Evolutionary conservation across 2,113 vertebrate species (phyloP).

Genomic region (Axis porcinus): DNA sequence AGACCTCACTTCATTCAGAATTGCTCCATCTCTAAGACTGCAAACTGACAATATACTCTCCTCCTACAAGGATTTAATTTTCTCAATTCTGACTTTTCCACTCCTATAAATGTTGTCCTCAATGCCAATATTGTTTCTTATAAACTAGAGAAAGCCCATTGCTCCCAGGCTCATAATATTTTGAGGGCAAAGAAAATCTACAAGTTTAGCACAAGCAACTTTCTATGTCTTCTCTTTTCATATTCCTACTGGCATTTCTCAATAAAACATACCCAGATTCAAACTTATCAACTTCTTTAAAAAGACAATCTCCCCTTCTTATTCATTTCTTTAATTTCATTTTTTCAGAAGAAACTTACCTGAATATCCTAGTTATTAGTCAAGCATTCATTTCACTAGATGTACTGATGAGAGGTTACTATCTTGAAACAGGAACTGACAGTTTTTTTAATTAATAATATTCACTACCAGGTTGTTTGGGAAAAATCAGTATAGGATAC

Average conservation of each 20-base stretch:
- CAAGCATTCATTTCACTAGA: neutral
- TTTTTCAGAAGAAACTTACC: neutral
- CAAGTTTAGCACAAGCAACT: neutral
- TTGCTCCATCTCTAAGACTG: neutral
- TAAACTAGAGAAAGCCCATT: neutral
- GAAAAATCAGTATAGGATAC: neutral
- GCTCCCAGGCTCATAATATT: neutral
- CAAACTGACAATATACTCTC: neutral
- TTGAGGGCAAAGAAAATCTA: neutral
- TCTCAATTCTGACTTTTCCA: neutral
- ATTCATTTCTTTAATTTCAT: neutral
- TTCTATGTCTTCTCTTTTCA: neutral
- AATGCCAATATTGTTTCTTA: neutral
- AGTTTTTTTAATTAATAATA: neutral
- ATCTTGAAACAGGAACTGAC: neutral
- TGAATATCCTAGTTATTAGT: neutral
- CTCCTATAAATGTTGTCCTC: neutral
- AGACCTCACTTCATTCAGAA: neutral
- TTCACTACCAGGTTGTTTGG: neutral
- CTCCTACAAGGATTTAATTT: neutral
- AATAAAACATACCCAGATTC: neutral
- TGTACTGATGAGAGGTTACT: neutral
- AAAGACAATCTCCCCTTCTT: neutral
- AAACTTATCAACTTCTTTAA: neutral
- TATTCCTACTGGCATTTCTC: neutral